Conservation (phyloP, 2,113 vertebrate species). For the Pseudois nayaur region DNA sequence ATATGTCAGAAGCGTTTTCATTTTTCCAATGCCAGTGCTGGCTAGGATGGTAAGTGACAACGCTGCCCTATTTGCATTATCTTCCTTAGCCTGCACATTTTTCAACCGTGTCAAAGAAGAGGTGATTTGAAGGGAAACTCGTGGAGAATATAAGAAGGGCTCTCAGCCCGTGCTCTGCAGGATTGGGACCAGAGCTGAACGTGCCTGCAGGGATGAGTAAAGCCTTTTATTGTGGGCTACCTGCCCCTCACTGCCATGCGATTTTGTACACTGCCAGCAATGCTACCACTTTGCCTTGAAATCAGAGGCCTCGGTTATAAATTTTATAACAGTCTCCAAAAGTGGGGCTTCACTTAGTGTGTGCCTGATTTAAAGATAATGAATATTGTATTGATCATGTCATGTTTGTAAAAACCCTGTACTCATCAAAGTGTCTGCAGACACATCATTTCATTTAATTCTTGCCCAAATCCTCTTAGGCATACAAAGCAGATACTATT, state of each 20-base stretch:
- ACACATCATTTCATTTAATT: not conserved
- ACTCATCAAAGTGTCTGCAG: not conserved
- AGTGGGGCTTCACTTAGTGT: not conserved
- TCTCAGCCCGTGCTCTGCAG: not conserved
- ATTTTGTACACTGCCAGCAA: conserved; percentile 4
- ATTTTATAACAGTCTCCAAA: not conserved
- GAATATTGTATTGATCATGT: not conserved
- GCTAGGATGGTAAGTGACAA: conserved; percentile 70
- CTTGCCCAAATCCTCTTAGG: not conserved
- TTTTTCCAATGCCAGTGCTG: not conserved
- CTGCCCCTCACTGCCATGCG: not conserved
- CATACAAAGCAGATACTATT: not conserved
- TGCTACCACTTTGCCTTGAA: not conserved
- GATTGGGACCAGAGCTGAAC: not conserved
- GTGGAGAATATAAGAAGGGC: conserved; percentile 31
- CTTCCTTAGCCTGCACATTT: conserved; percentile 52
- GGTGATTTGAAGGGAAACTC: conserved; percentile 56
- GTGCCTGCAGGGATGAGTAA: not conserved
- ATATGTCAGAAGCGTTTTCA: conserved; percentile 70
- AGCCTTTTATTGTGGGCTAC: not conserved
- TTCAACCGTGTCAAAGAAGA: conserved; percentile 53
- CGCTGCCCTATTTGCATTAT: conserved; percentile 71
- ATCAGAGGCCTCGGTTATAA: not conserved
- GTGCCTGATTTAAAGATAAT: not conserved
- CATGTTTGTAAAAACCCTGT: not conserved